Base-by-base conservation (phyloP, 1,140 invertebrate species). In the Pemphigus obesinymphae region DNA sequence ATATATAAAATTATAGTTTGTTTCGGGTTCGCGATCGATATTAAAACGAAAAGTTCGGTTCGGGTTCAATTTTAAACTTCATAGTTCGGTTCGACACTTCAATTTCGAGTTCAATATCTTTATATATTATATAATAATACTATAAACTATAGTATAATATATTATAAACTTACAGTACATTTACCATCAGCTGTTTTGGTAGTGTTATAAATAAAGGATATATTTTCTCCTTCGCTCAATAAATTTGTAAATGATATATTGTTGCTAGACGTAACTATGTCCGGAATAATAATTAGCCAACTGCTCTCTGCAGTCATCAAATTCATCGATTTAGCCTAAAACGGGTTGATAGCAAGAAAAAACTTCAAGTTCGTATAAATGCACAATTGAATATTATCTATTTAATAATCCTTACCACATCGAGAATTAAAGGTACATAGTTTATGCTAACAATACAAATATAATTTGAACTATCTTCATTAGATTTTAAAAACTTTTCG, bases 231-330 rank as follows among this genome's bases (percentile, higher is more conserved):
- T 86, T 95, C 94, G 4, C 88, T 88, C 31, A 94, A 85, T 4
- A 90, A 87, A 58, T 90, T 88, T 34, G 89, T 87, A 53, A 92
- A 87, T 23, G 86, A 87, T 43, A 92, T 85, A 72, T 87, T 87
- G 75, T 90, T 84, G 43, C 86, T 88, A 20, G 87, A 87, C 45
- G 86, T 87, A 1, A 85, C 85, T 0, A 89, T 90, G 68, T 94
- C 91, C 0, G 91, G 89, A n/a, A 94, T 87, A 61, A 95, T 87
- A 84, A 93, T 95, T 15, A 95, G 85, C 93, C 93, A 96, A 85
- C 95, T 93, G 76, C 90, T 93, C 73, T 89, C 88, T 0, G 92
- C 91, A 83, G 91, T 89, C 0, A 92, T 90, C 88, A 95, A 89
- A 29, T 88, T 87, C 40, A 91, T 85, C 0, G 89, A 87, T 83